Base-by-base conservation (phyloP, 2,888 invertebrate species). In the Allolobophora icterica region DNA sequence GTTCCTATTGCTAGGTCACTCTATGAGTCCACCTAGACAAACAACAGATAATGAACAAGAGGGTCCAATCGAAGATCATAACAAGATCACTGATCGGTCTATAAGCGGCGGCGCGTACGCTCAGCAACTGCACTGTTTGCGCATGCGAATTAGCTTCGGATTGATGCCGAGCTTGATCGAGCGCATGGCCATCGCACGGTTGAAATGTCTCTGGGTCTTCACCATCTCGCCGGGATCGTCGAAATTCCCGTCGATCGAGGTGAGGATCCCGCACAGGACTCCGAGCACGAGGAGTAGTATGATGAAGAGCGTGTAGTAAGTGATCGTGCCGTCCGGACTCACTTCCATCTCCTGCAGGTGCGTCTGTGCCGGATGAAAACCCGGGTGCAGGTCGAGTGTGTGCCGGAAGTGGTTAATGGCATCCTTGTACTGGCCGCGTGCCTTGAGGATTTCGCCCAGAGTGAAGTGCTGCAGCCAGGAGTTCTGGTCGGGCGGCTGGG, bases 391-490 rank as follows among this genome's bases (percentile, higher is more conserved):
- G 94, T 98, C 97, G 90, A 98, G 96, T 42, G 98, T 97, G 94
- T 97, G 97, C 93, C 97, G 96, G 93, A 98, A 96, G 95, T 98
- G 98, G 92, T 97, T 96, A 84, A 97, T 96, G 84, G 98, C 98
- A 95, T 98, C 98, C 96, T 97, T 97, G 96, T 97, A 97, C 94
- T 98, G 98, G 93, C 98, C 98, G 94, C 98, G 98, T 0, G 98
- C 97, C 96, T 98, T 98, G 94, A 98, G 97, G 95, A 98, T 98
- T 96, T 98, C 98, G 15, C 98, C 98, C 91, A 98, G 96, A 15
- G 98, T 98, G 95, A 98, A 97, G 96, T 98, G 98, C 95, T 98
- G 98, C 94, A 97, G 97, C 98, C 98, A 98, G 4, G 98, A 97
- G 94, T 97, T 97, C 94, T 97, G 97, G 94, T 97, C 97, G 0